Evolutionary conservation across 2,888 invertebrate genomes (phyloP), one percentile per base, ranked within the genome.

Genomic region (Lordiphosa andalusiaca): DNA sequence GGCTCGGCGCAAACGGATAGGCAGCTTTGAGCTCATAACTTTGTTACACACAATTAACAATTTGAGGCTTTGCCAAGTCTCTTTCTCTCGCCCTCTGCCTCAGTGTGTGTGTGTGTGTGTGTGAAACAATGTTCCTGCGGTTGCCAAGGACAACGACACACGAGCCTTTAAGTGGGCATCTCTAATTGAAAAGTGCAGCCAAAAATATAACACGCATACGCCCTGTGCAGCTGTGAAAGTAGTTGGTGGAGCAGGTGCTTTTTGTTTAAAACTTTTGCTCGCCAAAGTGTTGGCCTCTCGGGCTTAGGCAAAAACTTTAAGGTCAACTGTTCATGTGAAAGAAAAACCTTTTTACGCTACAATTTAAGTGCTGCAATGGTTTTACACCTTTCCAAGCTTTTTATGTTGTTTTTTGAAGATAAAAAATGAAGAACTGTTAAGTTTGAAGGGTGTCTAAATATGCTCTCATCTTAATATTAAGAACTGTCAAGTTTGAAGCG

Each of bases 21-120:
- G 30, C 50, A 58, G 42, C 58, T 78, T 65, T 55, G 56, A 56
- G 69, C 87, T 82, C 85, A 86, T 87, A 86, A 86, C 76, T 83
- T 85, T 73, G 84, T 77, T 83, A 84, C 86, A 86, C 83, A 83
- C 85, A 86, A 86, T 87, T 86, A 86, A 86, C 73, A 84, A 76
- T 71, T 84, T 68, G 72, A 74, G 65, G 65, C 67, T 42, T 48
- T 82, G 78, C 85, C 83, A 84, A 82, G 39, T 39, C 37, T 12
- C 25, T 25, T 12, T 12, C 25, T 30, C 30, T 38, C 16, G 10
- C 13, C 40, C 38, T 51, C 37, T 55, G 54, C 23, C 33, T 54
- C 39, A 42, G 38, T 58, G 38, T 54, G 59, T 35, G 46, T 35
- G 52, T 42, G 60, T 57, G 54, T 49, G 58, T 44, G 52, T n/a